Base-by-base conservation (phyloP, 1,140 invertebrate genomes). In the Eumaeus atala region DNA sequence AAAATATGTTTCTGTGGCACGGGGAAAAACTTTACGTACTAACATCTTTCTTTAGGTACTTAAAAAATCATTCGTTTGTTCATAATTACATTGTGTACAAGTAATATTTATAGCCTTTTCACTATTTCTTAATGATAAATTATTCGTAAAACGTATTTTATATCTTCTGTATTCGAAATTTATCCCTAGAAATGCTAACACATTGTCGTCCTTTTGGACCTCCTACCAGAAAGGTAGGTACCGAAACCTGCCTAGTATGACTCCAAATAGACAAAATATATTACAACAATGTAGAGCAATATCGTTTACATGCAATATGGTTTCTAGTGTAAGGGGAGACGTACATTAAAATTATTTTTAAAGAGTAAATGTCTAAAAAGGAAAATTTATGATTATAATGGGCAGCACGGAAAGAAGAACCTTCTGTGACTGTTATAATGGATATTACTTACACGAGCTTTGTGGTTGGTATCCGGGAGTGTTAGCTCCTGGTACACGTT, bases 181-280 rank as follows among this genome's bases (percentile, higher is more conserved):
- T 10, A 14, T 9, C 14, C 17, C 10, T 18, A 6, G 14, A 51
- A 17, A 10, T 34, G 9, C 6, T 17, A 8, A 10, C 33, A n/a
- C 8, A 17, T 50, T 35, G 12, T 18, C 47, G 9, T 11, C n/a
- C 51, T 52, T 10, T 53, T 63, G 42, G 33, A 17, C 9, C 42
- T 51, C 61, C 59, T 59, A n/a, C n/a, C n/a, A 63, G 49, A 21
- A 57, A 66, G 63, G 69, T 60, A 57, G 59, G 57, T 64, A 62
- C 54, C 61, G 67, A 69, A 69, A 63, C 52, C 17, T 42, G 49
- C 56, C 44, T 53, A 59, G 61, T 62, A 57, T 61, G 66, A 71
- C 68, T 61, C 58, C 70, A 72, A 70, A 72, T 67, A 69, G 66
- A 69, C 66, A 70, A 68, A 69, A 58, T 53, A 72, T 55, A 62